phyloP scores from a whole-genome alignment of 2,888 invertebrate genomes.

The Eudasyphora cyanicolor region DNA sequence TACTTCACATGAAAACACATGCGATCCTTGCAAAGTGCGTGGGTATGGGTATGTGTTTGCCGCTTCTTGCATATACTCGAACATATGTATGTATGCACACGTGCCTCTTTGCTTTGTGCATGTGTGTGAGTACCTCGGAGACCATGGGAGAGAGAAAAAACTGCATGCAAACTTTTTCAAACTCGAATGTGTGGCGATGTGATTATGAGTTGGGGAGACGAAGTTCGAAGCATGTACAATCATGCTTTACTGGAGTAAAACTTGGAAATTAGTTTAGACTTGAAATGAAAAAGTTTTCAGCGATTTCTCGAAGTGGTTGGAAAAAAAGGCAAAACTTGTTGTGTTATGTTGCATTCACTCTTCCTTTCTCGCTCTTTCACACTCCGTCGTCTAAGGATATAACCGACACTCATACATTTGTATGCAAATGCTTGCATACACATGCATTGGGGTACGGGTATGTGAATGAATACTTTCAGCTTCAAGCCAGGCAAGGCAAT shows the following conservation, averaged over 20 bases:
- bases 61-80: no score
- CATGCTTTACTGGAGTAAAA: conserved; percentile 31
- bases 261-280: conserved; percentile 61
- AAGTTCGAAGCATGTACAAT: conserved; percentile 7
- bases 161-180: background rate
- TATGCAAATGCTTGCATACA: background rate
- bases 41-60: background rate
- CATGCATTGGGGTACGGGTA: background rate
- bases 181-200: conserved; percentile 30
- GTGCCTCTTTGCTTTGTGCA: background rate
- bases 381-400: background rate
- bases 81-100: no score
- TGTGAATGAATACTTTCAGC: background rate
- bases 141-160: background rate
- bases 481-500: background rate
- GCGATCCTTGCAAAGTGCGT: background rate
- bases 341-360: conserved; percentile 28
- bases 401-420: background rate
- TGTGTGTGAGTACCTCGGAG: background rate
- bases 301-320: background rate
- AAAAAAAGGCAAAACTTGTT: conserved; percentile 29
- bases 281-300: conserved; percentile 46
- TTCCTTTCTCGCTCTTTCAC: no score
- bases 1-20: conserved; percentile 51
- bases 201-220: conserved; percentile 18